A percentile compares a stretch with the other conserved stretches of the same genome.
These are phyloP conservation scores for Maniola jurtina DNA, from an alignment of 1,140 invertebrate genomes.

Conservation along the genomic window DNA sequence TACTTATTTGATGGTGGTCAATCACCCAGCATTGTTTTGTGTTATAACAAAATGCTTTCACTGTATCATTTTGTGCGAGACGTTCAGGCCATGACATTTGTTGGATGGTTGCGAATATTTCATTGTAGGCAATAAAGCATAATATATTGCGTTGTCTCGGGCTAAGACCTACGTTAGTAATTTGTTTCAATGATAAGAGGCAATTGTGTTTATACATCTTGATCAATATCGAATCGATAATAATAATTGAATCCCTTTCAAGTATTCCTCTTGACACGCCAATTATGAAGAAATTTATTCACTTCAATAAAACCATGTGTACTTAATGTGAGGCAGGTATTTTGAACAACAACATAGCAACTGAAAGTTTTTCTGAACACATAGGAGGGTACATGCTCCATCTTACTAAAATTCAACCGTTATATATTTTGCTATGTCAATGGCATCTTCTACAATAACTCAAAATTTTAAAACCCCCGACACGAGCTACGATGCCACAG, in stretches of 20 bases:
- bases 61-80: conserved; percentile 8
- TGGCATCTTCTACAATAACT: too few species aligned
- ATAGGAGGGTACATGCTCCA: too few species aligned
- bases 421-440: too few species aligned
- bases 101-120: conserved; percentile 40
- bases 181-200: conserved; percentile 40
- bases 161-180: conserved; percentile 27
- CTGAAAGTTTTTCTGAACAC: too few species aligned
- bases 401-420: too few species aligned
- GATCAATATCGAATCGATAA: conserved; percentile 11
- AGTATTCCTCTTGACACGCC: background rate
- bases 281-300: background rate
- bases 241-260: conserved; percentile 4
- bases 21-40: conserved; percentile 1
- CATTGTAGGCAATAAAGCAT: conserved; percentile 39
- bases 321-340: too few species aligned
- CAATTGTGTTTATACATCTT: conserved; percentile 7
- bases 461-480: too few species aligned
- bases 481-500: too few species aligned
- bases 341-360: too few species aligned
- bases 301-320: background rate
- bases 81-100: conserved; percentile 28
- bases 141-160: conserved; percentile 39
- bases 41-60: conserved; percentile 16
- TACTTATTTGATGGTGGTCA: background rate